Evolutionary conservation across 2,113 vertebrate genomes (phyloP).

Genomic region (Phaetusa simplex): DNA sequence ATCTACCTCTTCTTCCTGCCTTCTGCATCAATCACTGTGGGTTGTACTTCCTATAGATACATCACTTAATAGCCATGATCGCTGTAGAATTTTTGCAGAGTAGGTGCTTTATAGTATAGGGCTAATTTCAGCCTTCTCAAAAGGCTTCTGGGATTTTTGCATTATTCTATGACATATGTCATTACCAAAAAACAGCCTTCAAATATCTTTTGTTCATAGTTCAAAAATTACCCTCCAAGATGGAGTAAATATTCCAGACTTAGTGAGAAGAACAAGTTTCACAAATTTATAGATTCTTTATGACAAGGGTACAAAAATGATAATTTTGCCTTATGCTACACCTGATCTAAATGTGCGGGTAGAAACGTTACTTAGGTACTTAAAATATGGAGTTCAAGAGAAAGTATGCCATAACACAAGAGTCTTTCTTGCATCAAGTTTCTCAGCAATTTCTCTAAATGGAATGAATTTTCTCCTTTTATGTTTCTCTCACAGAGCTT

Average conservation of each 20-base stretch:
- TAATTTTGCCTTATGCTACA: background rate
- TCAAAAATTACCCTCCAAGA: background rate
- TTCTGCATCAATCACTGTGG: background rate
- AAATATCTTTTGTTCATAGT: background rate
- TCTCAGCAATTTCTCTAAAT: background rate
- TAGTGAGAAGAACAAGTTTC: background rate
- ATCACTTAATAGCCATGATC: background rate
- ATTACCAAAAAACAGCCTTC: background rate
- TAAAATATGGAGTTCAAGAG: background rate
- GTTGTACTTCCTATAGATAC: background rate
- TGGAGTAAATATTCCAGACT: background rate
- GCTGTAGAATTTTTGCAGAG: background rate
- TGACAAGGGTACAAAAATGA: background rate
- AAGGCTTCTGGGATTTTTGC: background rate
- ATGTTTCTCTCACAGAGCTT: background rate
- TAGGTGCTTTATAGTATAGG: background rate
- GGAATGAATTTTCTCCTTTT: background rate
- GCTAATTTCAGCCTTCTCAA: background rate
- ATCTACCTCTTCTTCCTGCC: background rate
- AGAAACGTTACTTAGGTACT: background rate
- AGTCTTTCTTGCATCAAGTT: background rate
- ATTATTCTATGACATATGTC: background rate
- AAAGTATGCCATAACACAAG: background rate
- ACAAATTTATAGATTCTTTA: background rate
- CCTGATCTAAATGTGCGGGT: background rate